These are phyloP conservation scores for Papilio xuthus DNA, from an alignment of 1,140 invertebrate genomes.

Conservation along the genomic window DNA sequence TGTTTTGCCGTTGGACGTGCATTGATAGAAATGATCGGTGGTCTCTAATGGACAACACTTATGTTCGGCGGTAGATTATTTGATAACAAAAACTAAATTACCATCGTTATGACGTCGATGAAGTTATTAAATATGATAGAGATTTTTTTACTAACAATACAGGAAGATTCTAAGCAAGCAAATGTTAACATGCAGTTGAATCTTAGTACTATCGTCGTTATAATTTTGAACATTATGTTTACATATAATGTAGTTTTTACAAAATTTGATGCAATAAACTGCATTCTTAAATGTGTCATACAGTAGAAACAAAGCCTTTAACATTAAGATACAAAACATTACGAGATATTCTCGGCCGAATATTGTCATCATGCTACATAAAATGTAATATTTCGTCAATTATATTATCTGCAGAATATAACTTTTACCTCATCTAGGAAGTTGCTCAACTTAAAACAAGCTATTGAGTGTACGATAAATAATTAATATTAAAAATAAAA, in stretches of 20 bases:
- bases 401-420: background rate
- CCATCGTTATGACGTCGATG: slow-evolving; percentile 18
- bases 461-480: background rate
- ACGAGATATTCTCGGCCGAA: background rate
- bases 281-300: background rate
- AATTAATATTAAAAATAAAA: background rate
- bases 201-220: too few species aligned
- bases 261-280: too few species aligned
- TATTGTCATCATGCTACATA: background rate
- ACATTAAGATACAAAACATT: background rate
- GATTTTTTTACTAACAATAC: background rate
- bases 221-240: too few species aligned
- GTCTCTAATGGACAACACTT: slow-evolving; percentile 41
- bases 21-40: slow-evolving; percentile 46
- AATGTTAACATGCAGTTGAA: too few species aligned
- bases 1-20: slow-evolving; percentile 46
- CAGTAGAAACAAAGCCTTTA: background rate
- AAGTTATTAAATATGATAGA: slow-evolving; percentile 10
- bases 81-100: slow-evolving; percentile 24
- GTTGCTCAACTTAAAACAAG: background rate
- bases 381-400: background rate
- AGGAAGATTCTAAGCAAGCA: background rate
- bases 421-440: background rate
- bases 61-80: slow-evolving; percentile 13
- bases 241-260: too few species aligned